phyloP scores from a whole-genome alignment of 2,888 invertebrate species.

The Hyppa rectilinea region DNA sequence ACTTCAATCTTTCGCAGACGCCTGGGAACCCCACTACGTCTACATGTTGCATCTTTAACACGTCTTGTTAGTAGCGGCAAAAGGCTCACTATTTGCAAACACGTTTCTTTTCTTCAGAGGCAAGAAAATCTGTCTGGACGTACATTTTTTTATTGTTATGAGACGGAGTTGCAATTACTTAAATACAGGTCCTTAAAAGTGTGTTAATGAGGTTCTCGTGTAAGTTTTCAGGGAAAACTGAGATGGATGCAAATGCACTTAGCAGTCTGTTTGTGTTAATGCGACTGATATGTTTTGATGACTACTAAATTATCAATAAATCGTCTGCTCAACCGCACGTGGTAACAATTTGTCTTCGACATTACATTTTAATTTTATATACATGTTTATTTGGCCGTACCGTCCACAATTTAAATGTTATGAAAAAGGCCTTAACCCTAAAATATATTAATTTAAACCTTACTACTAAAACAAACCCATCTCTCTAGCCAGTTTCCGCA shows the following conservation, averaged over 20 bases:
- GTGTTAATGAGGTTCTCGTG: conserved; percentile 21
- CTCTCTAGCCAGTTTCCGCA: neutral
- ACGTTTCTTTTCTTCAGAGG: conserved; percentile 24
- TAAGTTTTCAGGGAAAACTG: neutral
- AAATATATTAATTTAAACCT: neutral
- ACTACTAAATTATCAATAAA: neutral
- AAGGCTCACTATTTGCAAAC: conserved; percentile 43
- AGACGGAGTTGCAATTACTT: conserved; percentile 38
- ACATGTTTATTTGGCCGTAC: neutral
- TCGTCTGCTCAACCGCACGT: no score
- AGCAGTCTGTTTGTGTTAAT: neutral
- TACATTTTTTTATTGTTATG: conserved; percentile 1
- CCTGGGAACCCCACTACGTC: conserved; percentile 28
- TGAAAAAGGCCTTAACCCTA: neutral
- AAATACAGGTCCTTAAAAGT: conserved; percentile 27
- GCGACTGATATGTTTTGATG: neutral
- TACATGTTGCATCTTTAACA: conserved; percentile 48
- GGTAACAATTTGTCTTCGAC: neutral
- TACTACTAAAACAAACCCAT: conserved; percentile 1
- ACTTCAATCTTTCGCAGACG: conserved; percentile 39
- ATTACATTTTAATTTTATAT: neutral
- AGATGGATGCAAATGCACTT: neutral
- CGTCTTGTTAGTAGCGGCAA: conserved; percentile 46
- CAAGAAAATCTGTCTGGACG: conserved; percentile 23
- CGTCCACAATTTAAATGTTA: neutral